phyloP scores from a whole-genome alignment of 1,140 invertebrate genomes.

The Cryptotermes secundus region DNA sequence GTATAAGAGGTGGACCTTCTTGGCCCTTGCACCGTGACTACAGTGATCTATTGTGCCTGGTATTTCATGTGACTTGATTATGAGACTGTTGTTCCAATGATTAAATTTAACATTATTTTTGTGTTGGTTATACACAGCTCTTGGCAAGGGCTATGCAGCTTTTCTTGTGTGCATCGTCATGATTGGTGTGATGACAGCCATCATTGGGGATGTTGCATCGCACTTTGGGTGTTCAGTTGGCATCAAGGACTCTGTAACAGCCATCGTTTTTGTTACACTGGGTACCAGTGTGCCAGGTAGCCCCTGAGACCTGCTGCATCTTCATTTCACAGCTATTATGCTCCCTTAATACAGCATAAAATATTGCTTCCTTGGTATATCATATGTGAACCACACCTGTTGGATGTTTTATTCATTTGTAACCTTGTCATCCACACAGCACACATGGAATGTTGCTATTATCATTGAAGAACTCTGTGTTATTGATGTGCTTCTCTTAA shows the following conservation, averaged over 20 bases:
- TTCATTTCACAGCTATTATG: background rate
- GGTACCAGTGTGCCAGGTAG: constrained; percentile 96
- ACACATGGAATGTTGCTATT: too few species aligned
- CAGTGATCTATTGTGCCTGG: too few species aligned
- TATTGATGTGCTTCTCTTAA: too few species aligned
- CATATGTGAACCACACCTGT: background rate
- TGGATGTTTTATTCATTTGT: too few species aligned
- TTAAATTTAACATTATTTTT: background rate
- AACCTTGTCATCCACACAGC: background rate
- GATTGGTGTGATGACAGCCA: constrained; percentile 91
- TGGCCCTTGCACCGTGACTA: too few species aligned
- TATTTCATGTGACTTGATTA: too few species aligned
- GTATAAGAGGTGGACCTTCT: too few species aligned
- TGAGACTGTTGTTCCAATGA: too few species aligned
- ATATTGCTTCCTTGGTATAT: background rate
- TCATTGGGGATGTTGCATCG: constrained; percentile 95
- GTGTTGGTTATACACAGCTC: constrained; percentile 49
- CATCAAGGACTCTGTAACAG: constrained; percentile 93
- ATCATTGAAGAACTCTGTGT: too few species aligned
- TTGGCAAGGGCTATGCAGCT: constrained; percentile 87
- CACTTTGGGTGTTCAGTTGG: constrained; percentile 96
- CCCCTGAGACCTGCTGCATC: constrained; percentile 37
- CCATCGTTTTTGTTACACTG: constrained; percentile 95
- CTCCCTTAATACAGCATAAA: background rate
- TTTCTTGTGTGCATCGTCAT: constrained; percentile 89